Evolutionary conservation across 2,888 invertebrate genomes (phyloP).

Genomic region (Dione vanillae): DNA sequence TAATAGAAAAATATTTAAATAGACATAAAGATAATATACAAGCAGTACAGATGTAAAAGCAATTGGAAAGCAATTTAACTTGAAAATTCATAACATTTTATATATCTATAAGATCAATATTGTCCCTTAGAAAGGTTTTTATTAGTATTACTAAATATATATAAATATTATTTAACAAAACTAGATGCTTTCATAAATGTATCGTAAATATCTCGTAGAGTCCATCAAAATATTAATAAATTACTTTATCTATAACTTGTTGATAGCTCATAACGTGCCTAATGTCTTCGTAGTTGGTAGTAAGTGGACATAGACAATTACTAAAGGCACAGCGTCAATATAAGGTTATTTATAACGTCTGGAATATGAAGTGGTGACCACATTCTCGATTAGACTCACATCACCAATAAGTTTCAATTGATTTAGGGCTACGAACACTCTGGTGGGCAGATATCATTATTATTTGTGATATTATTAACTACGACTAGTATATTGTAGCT

Average conservation of each 20-base stretch:
- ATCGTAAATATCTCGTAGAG: neutral
- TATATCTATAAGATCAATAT: neutral
- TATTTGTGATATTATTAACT: conserved; percentile 34
- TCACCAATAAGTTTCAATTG: conserved; percentile 54
- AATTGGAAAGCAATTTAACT: neutral
- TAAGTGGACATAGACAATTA: conserved; percentile 50
- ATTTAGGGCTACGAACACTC: conserved; percentile 52
- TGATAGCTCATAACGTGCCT: conserved; percentile 41
- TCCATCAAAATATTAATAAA: conserved; percentile 24
- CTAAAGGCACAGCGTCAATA: conserved; percentile 39
- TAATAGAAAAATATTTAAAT: conserved; percentile 24
- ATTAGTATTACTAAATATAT: neutral
- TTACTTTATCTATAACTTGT: conserved; percentile 24
- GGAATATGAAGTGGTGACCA: conserved; percentile 42
- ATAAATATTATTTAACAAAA: neutral
- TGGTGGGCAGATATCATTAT: conserved; percentile 42
- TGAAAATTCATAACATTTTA: neutral
- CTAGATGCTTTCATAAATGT: neutral
- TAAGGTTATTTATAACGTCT: conserved; percentile 42
- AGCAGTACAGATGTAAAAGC: neutral
- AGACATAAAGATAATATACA: conserved; percentile 12
- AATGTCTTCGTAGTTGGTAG: conserved; percentile 37
- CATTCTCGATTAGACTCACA: conserved; percentile 51
- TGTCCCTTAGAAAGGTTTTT: neutral
- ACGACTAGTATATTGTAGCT: conserved; percentile 47